phyloP scores from a whole-genome alignment of 2,888 invertebrate genomes.

The Scrobipalpa costella region DNA sequence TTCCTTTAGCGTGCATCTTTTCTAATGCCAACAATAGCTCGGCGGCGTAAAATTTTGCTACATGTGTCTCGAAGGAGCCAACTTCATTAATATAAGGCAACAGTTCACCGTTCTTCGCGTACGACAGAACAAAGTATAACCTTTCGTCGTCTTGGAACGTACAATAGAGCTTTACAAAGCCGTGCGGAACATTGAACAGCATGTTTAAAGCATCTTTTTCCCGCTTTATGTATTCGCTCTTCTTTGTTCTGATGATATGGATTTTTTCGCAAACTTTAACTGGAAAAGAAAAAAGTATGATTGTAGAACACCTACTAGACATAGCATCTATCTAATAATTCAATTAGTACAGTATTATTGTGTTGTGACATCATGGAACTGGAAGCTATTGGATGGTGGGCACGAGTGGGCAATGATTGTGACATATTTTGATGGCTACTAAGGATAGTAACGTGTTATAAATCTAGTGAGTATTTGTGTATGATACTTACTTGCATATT shows the following conservation, averaged over 20 bases:
- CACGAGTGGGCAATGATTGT: neutral
- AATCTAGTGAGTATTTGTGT: neutral
- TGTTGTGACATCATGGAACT: conserved; percentile 13
- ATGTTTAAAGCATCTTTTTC: conserved; percentile 97
- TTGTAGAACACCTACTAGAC: too few relatives aligned
- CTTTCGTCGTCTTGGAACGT: conserved; percentile 97
- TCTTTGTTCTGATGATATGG: conserved; percentile 95
- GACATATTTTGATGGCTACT: neutral
- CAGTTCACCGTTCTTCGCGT: conserved; percentile 97
- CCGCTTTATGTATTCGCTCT: conserved; percentile 94
- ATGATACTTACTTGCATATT: conserved; percentile 94
- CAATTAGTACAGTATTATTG: neutral
- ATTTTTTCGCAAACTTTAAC: conserved; percentile 99
- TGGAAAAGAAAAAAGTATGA: conserved; percentile 70
- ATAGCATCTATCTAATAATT: neutral
- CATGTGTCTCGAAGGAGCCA: conserved; percentile 93
- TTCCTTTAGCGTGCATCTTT: conserved; percentile 92
- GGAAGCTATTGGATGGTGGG: conserved; percentile 3
- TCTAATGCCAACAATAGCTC: conserved; percentile 96
- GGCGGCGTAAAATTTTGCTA: conserved; percentile 96
- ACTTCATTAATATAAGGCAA: conserved; percentile 94
- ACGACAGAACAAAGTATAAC: conserved; percentile 97
- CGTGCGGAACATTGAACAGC: conserved; percentile 89
- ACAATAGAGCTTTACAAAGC: conserved; percentile 96
- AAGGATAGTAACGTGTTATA: too few relatives aligned